These are phyloP conservation scores for Platorchestia sp. DNA, from an alignment of 1,140 invertebrate species.

Conservation along the genomic window DNA sequence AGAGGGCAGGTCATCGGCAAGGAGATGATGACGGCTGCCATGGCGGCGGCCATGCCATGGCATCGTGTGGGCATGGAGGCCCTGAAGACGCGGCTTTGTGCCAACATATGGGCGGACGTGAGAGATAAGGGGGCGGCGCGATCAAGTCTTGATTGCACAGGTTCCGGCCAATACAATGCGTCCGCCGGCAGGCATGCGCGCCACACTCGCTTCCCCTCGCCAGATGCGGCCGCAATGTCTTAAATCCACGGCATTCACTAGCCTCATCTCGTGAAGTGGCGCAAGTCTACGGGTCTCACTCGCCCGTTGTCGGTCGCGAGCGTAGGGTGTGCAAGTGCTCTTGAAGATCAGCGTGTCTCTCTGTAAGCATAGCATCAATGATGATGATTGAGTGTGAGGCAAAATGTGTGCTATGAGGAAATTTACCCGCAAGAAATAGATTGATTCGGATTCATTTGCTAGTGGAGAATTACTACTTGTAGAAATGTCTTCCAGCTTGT, in stretches of 20 bases:
- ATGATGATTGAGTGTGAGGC: neutral
- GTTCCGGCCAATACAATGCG: conserved; percentile 10
- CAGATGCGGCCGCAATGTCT: conserved; percentile 4
- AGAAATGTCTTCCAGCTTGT: neutral
- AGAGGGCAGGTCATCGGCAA: conserved; percentile 12
- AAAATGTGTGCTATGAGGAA: neutral
- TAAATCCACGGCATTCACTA: neutral
- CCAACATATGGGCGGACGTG: conserved; percentile 35
- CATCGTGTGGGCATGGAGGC: conserved; percentile 2
- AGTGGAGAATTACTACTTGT: neutral
- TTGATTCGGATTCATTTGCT: neutral
- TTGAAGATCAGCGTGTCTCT: neutral
- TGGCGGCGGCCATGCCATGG: conserved; percentile 7
- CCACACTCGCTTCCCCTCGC: neutral
- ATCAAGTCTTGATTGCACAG: conserved; percentile 16
- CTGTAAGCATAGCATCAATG: neutral
- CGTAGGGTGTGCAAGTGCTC: neutral
- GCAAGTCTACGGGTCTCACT: conserved; percentile 11
- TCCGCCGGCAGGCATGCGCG: neutral
- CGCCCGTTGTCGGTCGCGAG: neutral
- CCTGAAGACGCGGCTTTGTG: neutral
- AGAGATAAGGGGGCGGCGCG: conserved; percentile 28
- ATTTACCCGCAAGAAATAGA: too few species aligned
- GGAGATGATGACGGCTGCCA: conserved; percentile 16
- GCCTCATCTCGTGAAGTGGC: neutral